Conservation (phyloP, 2,113 vertebrate species). For the Isurus oxyrinchus region DNA sequence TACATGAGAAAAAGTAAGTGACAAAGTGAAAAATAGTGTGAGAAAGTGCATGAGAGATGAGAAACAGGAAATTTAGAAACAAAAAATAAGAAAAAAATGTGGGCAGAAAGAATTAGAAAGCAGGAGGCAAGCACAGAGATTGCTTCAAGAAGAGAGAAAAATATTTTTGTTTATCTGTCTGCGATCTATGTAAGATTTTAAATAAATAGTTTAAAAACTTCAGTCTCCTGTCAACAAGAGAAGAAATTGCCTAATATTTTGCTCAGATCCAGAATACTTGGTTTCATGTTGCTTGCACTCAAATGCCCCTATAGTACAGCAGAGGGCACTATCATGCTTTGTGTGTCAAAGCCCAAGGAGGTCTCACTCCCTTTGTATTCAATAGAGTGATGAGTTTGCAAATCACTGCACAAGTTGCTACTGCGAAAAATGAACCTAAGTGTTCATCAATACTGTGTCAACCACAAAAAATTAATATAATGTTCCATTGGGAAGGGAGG, state of each 20-base stretch:
- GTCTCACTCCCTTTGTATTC: background rate
- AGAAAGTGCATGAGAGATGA: background rate
- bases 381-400: background rate
- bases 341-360: background rate
- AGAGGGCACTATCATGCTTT: background rate
- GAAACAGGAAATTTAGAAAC: background rate
- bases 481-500: background rate
- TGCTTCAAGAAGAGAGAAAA: background rate
- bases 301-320: background rate
- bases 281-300: background rate
- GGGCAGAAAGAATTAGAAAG: background rate
- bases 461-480: slow-evolving; percentile 8
- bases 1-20: background rate
- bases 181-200: background rate
- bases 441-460: background rate
- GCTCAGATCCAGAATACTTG: background rate
- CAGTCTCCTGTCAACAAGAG: background rate
- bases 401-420: background rate
- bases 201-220: background rate
- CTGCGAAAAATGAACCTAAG: background rate
- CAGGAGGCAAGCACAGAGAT: background rate
- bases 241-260: background rate
- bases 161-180: background rate
- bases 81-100: background rate
- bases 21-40: background rate